A percentile compares a stretch with the other conserved stretches of the same genome.
Conservation (phyloP, 1,140 invertebrate genomes). For the Phymastichus coffea region DNA sequence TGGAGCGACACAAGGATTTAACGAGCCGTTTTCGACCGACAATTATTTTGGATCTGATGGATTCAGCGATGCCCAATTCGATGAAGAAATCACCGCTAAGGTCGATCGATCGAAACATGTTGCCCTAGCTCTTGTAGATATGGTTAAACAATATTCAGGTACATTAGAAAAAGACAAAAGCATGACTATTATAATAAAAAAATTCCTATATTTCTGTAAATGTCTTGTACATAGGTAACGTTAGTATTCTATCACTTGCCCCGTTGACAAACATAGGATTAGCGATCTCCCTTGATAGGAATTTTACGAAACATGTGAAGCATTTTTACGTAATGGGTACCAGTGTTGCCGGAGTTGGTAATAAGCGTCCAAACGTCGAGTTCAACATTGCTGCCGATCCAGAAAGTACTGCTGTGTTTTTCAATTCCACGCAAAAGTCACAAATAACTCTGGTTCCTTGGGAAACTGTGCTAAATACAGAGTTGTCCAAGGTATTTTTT, state of each 20-base stretch:
- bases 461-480: slow-evolving; percentile 45
- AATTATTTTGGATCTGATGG: slow-evolving; percentile 54
- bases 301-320: slow-evolving; percentile 57
- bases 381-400: slow-evolving; percentile 70
- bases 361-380: slow-evolving; percentile 58
- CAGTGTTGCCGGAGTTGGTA: slow-evolving; percentile 58
- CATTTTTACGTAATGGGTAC: slow-evolving; percentile 63
- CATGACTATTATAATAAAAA: background rate
- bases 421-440: slow-evolving; percentile 48
- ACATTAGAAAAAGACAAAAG: slow-evolving; percentile 33
- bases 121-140: slow-evolving; percentile 42
- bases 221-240: slow-evolving; percentile 35
- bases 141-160: slow-evolving; percentile 40
- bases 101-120: slow-evolving; percentile 45
- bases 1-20: background rate
- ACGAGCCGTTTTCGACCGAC: background rate
- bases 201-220: background rate
- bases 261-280: slow-evolving; percentile 66
- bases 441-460: slow-evolving; percentile 51
- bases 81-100: slow-evolving; percentile 32
- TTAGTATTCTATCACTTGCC: slow-evolving; percentile 59
- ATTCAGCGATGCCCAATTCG: slow-evolving; percentile 51
- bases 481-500: slow-evolving; percentile 41
- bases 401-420: slow-evolving; percentile 61
- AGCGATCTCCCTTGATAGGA: slow-evolving; percentile 59